Evolutionary conservation across 1,140 invertebrate species (phyloP).

Genomic region (Frieseomelitta varia): DNA sequence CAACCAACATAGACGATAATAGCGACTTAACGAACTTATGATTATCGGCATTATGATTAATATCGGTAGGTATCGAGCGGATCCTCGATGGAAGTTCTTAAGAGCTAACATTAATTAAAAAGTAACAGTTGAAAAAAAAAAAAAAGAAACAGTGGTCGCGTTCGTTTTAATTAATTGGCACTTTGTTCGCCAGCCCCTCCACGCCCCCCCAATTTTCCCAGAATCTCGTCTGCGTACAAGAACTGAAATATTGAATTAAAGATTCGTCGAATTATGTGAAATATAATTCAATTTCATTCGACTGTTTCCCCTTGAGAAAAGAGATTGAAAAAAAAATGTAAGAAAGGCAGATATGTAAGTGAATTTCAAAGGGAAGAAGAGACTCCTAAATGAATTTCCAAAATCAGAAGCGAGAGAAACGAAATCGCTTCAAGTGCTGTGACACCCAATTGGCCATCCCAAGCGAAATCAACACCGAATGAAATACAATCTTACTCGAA

Average conservation of each 20-base stretch:
- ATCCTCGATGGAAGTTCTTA: conserved; percentile 1
- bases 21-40: conserved; percentile 1
- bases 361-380: no score
- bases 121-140: conserved; percentile 1
- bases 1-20: background rate
- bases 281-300: no score
- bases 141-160: conserved; percentile 11
- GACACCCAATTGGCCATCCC: conserved; percentile 6
- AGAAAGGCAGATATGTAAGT: background rate
- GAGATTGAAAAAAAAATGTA: background rate
- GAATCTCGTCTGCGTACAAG: background rate
- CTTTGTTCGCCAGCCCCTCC: conserved; percentile 44
- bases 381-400: background rate
- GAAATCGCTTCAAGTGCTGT: background rate
- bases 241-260: no score
- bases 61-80: background rate
- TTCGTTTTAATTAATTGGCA: conserved; percentile 60
- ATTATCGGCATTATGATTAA: conserved; percentile 22
- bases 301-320: no score
- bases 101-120: conserved; percentile 22
- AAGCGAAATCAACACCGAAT: background rate
- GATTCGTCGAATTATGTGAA: no score
- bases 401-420: background rate
- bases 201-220: background rate
- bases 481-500: background rate